These are phyloP conservation scores for Hyperoplus lanceolatus DNA, from an alignment of 2,797 vertebrate genomes.

Conservation along the genomic window DNA sequence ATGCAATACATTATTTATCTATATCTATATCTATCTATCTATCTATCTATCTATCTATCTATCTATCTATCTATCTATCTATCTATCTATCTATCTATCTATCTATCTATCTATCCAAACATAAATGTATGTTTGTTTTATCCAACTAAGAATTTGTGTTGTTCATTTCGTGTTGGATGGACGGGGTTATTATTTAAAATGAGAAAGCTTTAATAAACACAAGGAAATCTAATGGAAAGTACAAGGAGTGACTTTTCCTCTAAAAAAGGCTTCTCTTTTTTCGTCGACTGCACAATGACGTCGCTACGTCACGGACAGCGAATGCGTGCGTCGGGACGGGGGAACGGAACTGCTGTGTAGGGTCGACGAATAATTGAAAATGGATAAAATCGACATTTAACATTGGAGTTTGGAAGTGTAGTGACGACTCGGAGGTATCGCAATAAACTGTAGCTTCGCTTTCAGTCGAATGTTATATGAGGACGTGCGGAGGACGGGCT, in stretches of 20 bases:
- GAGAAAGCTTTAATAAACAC: not conserved
- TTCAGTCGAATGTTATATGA: conserved; percentile 57
- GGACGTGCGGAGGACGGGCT: conserved; percentile 52
- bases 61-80: too few species aligned
- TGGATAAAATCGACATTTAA: conserved; percentile 65
- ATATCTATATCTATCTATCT: too few species aligned
- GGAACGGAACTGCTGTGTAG: conserved; percentile 62
- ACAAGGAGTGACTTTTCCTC: not conserved
- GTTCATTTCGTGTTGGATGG: not conserved
- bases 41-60: too few species aligned
- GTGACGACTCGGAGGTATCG: not conserved
- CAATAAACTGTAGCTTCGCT: not conserved
- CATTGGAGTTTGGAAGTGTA: not conserved
- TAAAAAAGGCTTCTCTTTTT: not conserved
- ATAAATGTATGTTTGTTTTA: not conserved
- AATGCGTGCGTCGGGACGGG: conserved; percentile 67
- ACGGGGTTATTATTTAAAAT: not conserved
- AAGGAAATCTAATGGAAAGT: not conserved
- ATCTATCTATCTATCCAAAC: too few species aligned
- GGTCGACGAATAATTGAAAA: conserved; percentile 57
- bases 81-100: too few species aligned
- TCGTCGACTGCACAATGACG: conserved; percentile 56
- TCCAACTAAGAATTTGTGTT: too few species aligned
- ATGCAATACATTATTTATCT: too few species aligned
- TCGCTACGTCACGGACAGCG: conserved; percentile 69